Evolutionary conservation across 1,140 invertebrate species (phyloP).

Genomic region (Bombyx mandarina): DNA sequence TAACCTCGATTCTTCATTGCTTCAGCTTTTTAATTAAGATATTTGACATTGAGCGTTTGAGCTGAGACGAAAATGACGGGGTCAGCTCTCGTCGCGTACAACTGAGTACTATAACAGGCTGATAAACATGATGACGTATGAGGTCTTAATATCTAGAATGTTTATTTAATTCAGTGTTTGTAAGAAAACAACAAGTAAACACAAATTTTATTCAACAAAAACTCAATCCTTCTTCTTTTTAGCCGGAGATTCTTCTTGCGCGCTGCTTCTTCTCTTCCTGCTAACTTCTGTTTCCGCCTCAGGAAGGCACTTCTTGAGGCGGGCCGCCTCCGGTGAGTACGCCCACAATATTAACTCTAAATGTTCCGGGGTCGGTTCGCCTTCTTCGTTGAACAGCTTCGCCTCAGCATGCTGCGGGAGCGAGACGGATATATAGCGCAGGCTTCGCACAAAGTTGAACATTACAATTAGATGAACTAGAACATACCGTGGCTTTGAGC

Average conservation of each 20-base stretch:
- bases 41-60: too few species aligned
- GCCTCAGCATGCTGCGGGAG: constrained; percentile 36
- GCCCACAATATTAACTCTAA: constrained; percentile 76
- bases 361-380: constrained; percentile 74
- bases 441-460: constrained; percentile 1
- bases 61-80: too few species aligned
- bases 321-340: constrained; percentile 71
- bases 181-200: background rate
- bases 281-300: constrained; percentile 24
- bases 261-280: constrained; percentile 29
- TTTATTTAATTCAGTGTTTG: too few species aligned
- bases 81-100: too few species aligned
- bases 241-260: constrained; percentile 28
- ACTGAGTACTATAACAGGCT: too few species aligned
- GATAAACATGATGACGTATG: too few species aligned
- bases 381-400: constrained; percentile 73
- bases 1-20: too few species aligned
- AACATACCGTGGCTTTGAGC: constrained; percentile 68
- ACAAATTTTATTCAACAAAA: constrained; percentile 3
- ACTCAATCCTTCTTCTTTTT: constrained; percentile 48
- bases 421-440: background rate
- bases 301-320: constrained; percentile 41
- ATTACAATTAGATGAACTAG: background rate
- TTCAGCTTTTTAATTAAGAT: too few species aligned
- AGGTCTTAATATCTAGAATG: too few species aligned